Base-by-base conservation (phyloP, 2,888 invertebrate species). In the Agonopterix arenella region DNA sequence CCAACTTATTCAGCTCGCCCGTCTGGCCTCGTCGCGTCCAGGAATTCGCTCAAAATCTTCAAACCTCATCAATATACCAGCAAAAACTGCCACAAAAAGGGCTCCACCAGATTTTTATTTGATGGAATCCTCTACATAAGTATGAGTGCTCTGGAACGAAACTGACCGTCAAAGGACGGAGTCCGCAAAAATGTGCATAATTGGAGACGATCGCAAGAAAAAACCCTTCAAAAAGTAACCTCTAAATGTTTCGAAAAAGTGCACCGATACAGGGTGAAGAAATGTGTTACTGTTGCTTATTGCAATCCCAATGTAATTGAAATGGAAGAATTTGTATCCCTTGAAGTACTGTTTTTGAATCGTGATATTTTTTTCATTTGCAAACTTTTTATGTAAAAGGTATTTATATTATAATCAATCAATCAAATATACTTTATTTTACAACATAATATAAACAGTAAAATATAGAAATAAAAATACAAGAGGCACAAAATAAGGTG, bases 151-250 rank as follows among this genome's bases (percentile, higher is more conserved):
- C 13, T 8, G 50, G 36, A 38, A n/a, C 64, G 10, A 40, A n/a
- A 43, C 8, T 1, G 52, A 58, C 68, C 69, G 71, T 76, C 84
- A 86, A 86, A 86, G 79, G 60, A 62, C 85, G 84, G 84, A 81
- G 67, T 71, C 71, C 78, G 80, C 84, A 88, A 86, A 89, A 88
- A 89, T 89, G 89, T 86, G 83, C 89, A 89, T 88, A 89, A 89
- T 89, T 86, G 89, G 81, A 68, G 65, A 65, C 68, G 73, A 76
- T 67, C 74, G 64, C 62, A 72, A 67, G 80, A 88, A 88, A 89
- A 88, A 89, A 83, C 74, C 67, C 68, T 70, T 82, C 80, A 84
- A 88, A 88, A 89, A 85, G 68, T 82, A 80, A 84, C 81, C 84
- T 84, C 80, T 77, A 82, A 80, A 85, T 78, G 83, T 77, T 81